phyloP scores from a whole-genome alignment of 2,113 vertebrate genomes.

The Malurus elegans region DNA sequence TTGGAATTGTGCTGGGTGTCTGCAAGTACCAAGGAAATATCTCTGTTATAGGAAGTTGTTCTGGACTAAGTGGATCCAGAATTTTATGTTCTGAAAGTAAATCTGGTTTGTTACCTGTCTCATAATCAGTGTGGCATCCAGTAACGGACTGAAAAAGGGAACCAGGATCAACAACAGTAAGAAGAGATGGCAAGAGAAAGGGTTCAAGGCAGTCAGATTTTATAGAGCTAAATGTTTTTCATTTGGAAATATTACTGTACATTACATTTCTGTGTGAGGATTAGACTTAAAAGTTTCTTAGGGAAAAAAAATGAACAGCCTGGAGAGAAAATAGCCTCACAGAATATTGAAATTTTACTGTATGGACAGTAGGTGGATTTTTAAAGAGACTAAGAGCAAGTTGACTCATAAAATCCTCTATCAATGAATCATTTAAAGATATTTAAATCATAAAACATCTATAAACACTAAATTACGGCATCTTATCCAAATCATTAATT shows the following conservation, averaged over 20 bases:
- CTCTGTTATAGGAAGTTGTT: neutral
- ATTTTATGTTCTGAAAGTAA: neutral
- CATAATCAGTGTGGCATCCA: neutral
- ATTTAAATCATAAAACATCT: conserved; percentile 25
- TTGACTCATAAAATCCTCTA: conserved; percentile 50
- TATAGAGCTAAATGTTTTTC: neutral
- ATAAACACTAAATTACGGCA: neutral
- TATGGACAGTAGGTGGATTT: conserved; percentile 50
- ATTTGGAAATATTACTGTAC: neutral
- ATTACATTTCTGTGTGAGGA: neutral
- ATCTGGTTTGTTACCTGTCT: neutral
- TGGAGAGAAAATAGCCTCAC: conserved; percentile 5
- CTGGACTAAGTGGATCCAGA: neutral
- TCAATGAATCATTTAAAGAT: conserved; percentile 42
- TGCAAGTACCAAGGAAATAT: neutral
- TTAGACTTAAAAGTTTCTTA: neutral
- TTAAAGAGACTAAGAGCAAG: conserved; percentile 57
- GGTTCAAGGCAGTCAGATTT: neutral
- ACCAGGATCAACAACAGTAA: neutral
- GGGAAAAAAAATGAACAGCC: neutral
- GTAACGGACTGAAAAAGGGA: neutral
- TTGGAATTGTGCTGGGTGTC: neutral
- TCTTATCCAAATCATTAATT: conserved; percentile 20
- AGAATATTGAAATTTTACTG: conserved; percentile 37
- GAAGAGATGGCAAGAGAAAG: neutral